Base-by-base conservation (phyloP, 2,797 vertebrate species). In the Chrosomus eos region DNA sequence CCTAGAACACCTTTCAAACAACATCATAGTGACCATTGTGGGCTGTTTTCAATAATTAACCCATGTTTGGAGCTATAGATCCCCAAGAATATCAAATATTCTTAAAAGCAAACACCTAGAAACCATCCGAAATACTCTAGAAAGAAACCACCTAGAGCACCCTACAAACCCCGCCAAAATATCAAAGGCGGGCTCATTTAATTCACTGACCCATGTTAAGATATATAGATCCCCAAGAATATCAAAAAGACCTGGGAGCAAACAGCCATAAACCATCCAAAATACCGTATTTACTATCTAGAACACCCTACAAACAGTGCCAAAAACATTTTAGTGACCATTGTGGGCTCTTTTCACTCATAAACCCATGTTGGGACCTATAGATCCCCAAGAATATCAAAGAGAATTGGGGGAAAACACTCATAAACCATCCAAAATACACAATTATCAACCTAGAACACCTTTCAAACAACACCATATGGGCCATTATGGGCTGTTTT, bases 331-430 rank as follows among this genome's bases (percentile, higher is more conserved):
- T 1, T 1, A 1, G 13, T 1, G 11, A 13, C 43, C 23, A 26
- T 2, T 26, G 11, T 60, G n/a, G 58, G n/a, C 58, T 14, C 2
- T 14, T 60, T 60, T 26, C 8, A 60, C 5, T 14, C n/a, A 26
- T 10, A n/a, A 4, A n/a, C 53, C 53, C n/a, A n/a, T n/a, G n/a
- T n/a, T n/a, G n/a, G n/a, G n/a, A n/a, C n/a, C n/a, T n/a, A n/a
- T n/a, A n/a, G n/a, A n/a, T n/a, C n/a, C n/a, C n/a, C n/a, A n/a
- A n/a, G n/a, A n/a, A n/a, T n/a, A n/a, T n/a, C n/a, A n/a, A n/a
- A n/a, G n/a, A n/a, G 3, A 3, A 0, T 3, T 3, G 31, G 2
- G 31, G 4, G 31, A 0, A 3, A 33, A 2, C 3, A 3, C 0
- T 0, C 0, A 5, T 5, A 5, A 45, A 45, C 13, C 0, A 45